A percentile compares a stretch with the other conserved stretches of the same genome.
phyloP scores from a whole-genome alignment of 30 jellyfish, hydroid and myxozoan genomes.

The Chrysaora quinquecirrha region DNA sequence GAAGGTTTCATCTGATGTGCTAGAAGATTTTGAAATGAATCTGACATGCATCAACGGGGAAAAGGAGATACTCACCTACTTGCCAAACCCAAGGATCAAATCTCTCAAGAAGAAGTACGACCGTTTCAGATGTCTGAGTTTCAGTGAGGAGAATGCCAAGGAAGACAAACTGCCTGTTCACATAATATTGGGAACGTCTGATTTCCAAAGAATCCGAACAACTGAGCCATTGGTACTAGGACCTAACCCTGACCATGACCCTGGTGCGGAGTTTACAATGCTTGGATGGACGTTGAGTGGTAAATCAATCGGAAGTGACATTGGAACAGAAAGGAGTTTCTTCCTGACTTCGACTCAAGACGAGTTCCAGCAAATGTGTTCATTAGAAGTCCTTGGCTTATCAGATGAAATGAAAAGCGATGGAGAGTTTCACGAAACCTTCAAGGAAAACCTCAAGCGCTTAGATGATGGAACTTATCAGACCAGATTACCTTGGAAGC shows the following conservation, averaged over 20 bases:
- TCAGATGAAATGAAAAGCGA: constrained; percentile 37
- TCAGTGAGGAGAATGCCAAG: constrained; percentile 43
- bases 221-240: constrained; percentile 67
- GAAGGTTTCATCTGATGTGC: constrained; percentile 24
- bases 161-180: constrained; percentile 69
- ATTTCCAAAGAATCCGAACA: constrained; percentile 48
- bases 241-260: constrained; percentile 62
- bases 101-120: constrained; percentile 34
- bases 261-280: constrained; percentile 73
- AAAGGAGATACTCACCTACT: constrained; percentile 34
- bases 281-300: constrained; percentile 73
- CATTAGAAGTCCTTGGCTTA: constrained; percentile 40
- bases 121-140: constrained; percentile 40
- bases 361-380: constrained; percentile 49
- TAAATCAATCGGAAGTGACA: constrained; percentile 8
- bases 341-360: constrained; percentile 37
- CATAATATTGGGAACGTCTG: constrained; percentile 48
- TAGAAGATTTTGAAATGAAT: constrained; percentile 38
- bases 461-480: constrained; percentile 18
- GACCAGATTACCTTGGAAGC: constrained; percentile 53
- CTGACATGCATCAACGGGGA: constrained; percentile 57
- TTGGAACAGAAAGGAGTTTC: constrained; percentile 36
- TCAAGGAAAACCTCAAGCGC: neutral
- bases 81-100: constrained; percentile 57
- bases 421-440: constrained; percentile 19